These are phyloP conservation scores for Pelochelys cantorii DNA, from an alignment of 2,797 vertebrate species.

Conservation along the genomic window DNA sequence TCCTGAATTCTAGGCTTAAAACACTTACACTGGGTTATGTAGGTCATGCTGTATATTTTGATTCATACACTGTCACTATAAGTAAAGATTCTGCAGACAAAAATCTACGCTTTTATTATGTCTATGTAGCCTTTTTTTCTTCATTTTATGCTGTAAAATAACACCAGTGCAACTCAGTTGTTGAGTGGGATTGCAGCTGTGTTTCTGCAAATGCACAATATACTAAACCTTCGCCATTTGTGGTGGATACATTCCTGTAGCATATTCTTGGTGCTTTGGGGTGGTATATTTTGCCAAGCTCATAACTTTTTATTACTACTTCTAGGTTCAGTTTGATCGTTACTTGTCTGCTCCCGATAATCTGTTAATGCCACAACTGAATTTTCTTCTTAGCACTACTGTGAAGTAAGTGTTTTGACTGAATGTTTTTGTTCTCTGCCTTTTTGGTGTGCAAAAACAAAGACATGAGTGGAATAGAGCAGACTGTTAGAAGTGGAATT, in stretches of 20 bases:
- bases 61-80: neutral
- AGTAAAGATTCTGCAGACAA: neutral
- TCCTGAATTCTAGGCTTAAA: neutral
- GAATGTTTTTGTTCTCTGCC: neutral
- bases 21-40: neutral
- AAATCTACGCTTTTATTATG: neutral
- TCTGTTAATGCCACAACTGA: conserved; percentile 94
- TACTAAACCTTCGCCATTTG: too few species aligned
- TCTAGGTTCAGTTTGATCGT: conserved; percentile 95
- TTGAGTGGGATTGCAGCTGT: neutral
- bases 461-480: conserved; percentile 34
- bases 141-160: neutral
- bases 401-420: conserved; percentile 91
- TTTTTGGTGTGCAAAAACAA: conserved; percentile 13
- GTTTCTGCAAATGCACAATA: neutral
- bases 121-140: neutral
- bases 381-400: conserved; percentile 94
- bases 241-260: neutral
- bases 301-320: neutral
- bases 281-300: too few species aligned
- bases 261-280: neutral
- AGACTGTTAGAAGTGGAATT: neutral
- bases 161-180: neutral
- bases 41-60: neutral
- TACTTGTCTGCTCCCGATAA: conserved; percentile 95